Conservation (phyloP, 1,140 invertebrate genomes). For the Octopus bimaculoides region DNA sequence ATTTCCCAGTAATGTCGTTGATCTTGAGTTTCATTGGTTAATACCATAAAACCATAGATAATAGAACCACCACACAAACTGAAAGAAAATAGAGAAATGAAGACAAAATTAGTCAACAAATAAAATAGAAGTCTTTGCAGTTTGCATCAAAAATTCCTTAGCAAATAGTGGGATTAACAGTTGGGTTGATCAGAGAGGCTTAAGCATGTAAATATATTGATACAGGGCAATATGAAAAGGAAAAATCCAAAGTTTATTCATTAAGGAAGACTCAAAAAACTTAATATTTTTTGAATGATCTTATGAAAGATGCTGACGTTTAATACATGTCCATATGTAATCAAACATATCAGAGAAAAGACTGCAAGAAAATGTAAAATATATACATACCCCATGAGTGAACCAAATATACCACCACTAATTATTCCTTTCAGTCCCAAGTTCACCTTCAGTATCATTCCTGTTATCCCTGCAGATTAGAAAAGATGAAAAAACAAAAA, state of each 20-base stretch:
- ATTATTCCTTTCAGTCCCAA: neutral
- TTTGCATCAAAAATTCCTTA: neutral
- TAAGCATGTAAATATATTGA: no score
- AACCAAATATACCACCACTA: neutral
- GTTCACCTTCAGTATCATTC: neutral
- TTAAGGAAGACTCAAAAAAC: no score
- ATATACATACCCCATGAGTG: neutral
- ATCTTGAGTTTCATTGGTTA: slow-evolving; percentile 2
- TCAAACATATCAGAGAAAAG: no score
- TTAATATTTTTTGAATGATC: no score
- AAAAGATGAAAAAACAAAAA: neutral
- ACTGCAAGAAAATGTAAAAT: neutral
- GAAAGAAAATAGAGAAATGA: neutral
- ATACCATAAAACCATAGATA: neutral
- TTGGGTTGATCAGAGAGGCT: neutral
- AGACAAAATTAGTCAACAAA: neutral
- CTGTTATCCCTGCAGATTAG: neutral
- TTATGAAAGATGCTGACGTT: no score
- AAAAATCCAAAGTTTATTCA: no score
- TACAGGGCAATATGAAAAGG: no score
- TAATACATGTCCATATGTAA: no score
- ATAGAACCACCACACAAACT: neutral
- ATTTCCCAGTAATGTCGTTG: slow-evolving; percentile 3
- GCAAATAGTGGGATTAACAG: neutral
- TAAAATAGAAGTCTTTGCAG: neutral